Evolutionary conservation across 2,113 vertebrate species (phyloP).

Genomic region (Ophiodon elongatus): DNA sequence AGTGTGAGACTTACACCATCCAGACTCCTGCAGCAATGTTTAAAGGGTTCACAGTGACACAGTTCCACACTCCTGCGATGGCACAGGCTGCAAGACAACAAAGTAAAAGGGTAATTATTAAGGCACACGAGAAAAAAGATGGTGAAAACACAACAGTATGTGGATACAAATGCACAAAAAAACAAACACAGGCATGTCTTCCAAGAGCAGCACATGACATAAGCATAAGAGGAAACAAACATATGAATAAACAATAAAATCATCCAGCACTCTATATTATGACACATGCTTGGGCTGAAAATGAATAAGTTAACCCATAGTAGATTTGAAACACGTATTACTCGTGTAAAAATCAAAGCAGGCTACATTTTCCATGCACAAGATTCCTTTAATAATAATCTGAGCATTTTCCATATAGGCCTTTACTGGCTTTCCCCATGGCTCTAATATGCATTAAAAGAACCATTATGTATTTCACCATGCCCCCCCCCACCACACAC

Average conservation of each 20-base stretch:
- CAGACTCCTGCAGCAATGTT: conserved; percentile 96
- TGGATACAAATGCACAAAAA: background rate
- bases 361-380: background rate
- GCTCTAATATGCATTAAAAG: background rate
- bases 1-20: conserved; percentile 94
- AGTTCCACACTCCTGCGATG: conserved; percentile 92
- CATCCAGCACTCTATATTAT: background rate
- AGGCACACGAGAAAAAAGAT: background rate
- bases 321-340: conserved; percentile 22
- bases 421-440: background rate
- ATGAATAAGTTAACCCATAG: conserved; percentile 1
- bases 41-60: conserved; percentile 94
- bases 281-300: background rate
- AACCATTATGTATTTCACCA: background rate
- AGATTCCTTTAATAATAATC: background rate
- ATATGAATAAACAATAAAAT: no score
- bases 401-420: background rate
- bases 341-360: conserved; percentile 12
- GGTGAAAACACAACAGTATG: background rate
- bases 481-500: background rate
- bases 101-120: background rate
- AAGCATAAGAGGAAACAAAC: background rate
- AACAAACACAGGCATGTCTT: background rate
- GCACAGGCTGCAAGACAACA: conserved; percentile 87
- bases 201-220: background rate